These are phyloP conservation scores for Ispidina picta DNA, from an alignment of 2,797 vertebrate genomes.

Conservation along the genomic window DNA sequence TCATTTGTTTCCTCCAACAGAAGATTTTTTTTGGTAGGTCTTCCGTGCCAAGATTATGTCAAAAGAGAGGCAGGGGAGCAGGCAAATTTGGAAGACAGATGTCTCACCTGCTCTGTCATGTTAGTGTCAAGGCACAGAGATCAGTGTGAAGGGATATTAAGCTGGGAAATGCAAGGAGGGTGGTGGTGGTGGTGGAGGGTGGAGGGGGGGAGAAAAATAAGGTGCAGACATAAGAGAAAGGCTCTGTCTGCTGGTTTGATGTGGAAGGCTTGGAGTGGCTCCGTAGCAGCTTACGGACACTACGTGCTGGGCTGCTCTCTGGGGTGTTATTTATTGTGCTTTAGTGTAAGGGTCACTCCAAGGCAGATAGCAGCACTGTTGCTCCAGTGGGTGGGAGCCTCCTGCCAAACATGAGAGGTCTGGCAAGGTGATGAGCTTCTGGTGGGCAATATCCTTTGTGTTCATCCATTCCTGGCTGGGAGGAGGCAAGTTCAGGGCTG, in stretches of 20 bases:
- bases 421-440: neutral
- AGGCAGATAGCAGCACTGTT: neutral
- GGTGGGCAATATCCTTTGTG: neutral
- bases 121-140: slow-evolving; percentile 52
- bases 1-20: neutral
- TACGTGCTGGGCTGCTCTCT: neutral
- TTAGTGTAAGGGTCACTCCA: neutral
- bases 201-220: neutral
- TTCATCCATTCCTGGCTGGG: neutral
- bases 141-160: neutral
- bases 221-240: neutral
- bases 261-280: neutral
- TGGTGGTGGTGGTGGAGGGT: too few relatives aligned
- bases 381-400: neutral
- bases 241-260: neutral
- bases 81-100: slow-evolving; percentile 32
- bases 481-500: neutral
- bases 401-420: neutral
- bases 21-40: neutral
- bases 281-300: neutral
- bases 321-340: neutral
- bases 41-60: slow-evolving; percentile 30
- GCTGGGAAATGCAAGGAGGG: neutral
- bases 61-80: neutral
- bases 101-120: slow-evolving; percentile 74